Base-by-base conservation (phyloP, 2,888 invertebrate species). In the Melieria crassipennis region DNA sequence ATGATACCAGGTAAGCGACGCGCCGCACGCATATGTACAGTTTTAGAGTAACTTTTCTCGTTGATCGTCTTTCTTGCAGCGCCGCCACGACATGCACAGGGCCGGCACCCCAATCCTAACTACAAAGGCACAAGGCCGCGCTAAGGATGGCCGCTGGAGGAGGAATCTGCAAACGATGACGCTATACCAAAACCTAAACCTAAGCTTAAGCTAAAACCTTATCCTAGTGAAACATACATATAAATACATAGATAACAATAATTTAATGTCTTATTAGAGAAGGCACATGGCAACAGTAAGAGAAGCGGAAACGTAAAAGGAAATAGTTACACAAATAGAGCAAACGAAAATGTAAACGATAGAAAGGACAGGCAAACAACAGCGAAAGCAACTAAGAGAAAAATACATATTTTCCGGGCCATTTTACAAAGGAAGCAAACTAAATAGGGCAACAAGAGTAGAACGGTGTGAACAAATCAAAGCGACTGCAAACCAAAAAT, bases 51-150 rank as follows among this genome's bases (percentile, higher is more conserved):
- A 69, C 3, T 46, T 47, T 52, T 45, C 45, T 47, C 48, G 46
- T 61, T 64, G 42, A 10, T 43, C 47, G 45, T 3, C 5, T 10
- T 43, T 63, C 58, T 45, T 73, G 48, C 70, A 85, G 85, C 85
- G 76, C 80, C 84, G 76, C 84, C 85, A 76, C 85, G 87, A 73
- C 86, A 85, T 80, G 77, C 83, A 73, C 85, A 84, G 74, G 85
- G 85, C 70, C 83, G 87, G 76, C 87, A 87, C 81, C 85, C 85
- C 57, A 86, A 87, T 82, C 85, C 85, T 71, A 87, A 86, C 78
- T 87, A 86, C 77, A 86, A 86, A 72, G 86, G 86, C 65, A 82
- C 84, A 75, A 84, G 86, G 76, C 85, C 86, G 74, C 84, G 85
- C 76, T 81, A 79, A 75, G 70, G 47, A 69, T 58, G 61, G 48